These are phyloP conservation scores for Salmo trutta DNA, from an alignment of 2,797 vertebrate species.

Conservation along the genomic window DNA sequence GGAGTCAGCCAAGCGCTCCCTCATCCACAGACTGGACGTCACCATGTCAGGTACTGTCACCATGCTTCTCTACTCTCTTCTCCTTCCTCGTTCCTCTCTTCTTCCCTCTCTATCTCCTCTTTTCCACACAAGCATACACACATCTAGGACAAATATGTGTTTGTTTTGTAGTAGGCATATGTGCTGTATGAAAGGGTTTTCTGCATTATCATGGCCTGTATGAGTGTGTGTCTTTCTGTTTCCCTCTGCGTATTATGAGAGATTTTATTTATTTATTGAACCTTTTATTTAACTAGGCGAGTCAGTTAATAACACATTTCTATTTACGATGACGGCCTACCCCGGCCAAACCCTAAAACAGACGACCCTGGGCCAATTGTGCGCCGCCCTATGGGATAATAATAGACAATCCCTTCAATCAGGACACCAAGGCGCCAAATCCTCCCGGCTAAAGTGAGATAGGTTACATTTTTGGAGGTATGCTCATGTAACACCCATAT, in stretches of 20 bases:
- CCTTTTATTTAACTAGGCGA: no score
- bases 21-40: slow-evolving; percentile 95
- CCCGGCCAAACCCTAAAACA: no score
- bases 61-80: neutral
- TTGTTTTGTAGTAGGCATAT: slow-evolving; percentile 5
- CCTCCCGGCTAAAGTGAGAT: slow-evolving; percentile 54
- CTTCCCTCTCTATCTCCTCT: neutral
- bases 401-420: slow-evolving; percentile 34
- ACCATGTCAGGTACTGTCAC: slow-evolving; percentile 87
- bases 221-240: slow-evolving; percentile 10
- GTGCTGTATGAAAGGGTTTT: slow-evolving; percentile 5
- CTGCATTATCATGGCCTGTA: neutral
- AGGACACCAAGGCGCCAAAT: slow-evolving; percentile 9
- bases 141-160: neutral
- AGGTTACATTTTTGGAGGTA: slow-evolving; percentile 68
- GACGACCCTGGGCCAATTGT: no score
- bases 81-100: no score
- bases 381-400: slow-evolving; percentile 38
- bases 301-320: no score
- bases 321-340: no score
- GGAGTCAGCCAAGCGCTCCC: slow-evolving; percentile 95
- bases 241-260: slow-evolving; percentile 23
- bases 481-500: slow-evolving; percentile 68
- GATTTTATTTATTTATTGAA: no score
- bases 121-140: neutral